phyloP scores from a whole-genome alignment of 1,140 invertebrate genomes.

The Hyposmocoma kahamanoa region DNA sequence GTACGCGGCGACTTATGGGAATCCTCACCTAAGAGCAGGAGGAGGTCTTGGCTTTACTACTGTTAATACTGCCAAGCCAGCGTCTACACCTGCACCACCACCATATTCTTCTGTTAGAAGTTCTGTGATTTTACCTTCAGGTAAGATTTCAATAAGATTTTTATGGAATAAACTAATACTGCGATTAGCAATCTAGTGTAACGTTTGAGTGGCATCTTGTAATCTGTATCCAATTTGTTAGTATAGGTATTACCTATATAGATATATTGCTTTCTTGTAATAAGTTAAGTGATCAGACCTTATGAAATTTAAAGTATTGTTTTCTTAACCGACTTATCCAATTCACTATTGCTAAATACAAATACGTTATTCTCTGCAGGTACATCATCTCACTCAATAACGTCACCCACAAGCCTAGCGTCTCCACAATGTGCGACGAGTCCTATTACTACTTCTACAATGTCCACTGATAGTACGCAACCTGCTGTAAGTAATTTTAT shows the following conservation, averaged over 20 bases:
- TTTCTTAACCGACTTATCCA: too few relatives aligned
- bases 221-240: too few relatives aligned
- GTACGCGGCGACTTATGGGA: constrained; percentile 91
- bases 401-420: constrained; percentile 54
- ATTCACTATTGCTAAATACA: too few relatives aligned
- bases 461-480: constrained; percentile 60
- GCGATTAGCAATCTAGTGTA: too few relatives aligned
- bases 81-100: constrained; percentile 85
- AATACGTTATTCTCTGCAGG: constrained; percentile 30
- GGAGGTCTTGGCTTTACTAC: constrained; percentile 72
- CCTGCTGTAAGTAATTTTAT: constrained; percentile 50
- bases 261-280: too few relatives aligned
- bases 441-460: constrained; percentile 61
- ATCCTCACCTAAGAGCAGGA: constrained; percentile 85
- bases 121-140: constrained; percentile 59
- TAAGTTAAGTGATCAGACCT: too few relatives aligned
- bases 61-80: constrained; percentile 82
- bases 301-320: too few relatives aligned
- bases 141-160: constrained; percentile 20
- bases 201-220: too few relatives aligned
- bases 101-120: constrained; percentile 77
- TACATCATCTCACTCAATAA: constrained; percentile 61
- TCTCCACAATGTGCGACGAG: constrained; percentile 61
- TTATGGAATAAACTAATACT: too few relatives aligned
- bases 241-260: too few relatives aligned